phyloP scores from a whole-genome alignment of 2,888 invertebrate genomes.

The Eurytoma adleriae region DNA sequence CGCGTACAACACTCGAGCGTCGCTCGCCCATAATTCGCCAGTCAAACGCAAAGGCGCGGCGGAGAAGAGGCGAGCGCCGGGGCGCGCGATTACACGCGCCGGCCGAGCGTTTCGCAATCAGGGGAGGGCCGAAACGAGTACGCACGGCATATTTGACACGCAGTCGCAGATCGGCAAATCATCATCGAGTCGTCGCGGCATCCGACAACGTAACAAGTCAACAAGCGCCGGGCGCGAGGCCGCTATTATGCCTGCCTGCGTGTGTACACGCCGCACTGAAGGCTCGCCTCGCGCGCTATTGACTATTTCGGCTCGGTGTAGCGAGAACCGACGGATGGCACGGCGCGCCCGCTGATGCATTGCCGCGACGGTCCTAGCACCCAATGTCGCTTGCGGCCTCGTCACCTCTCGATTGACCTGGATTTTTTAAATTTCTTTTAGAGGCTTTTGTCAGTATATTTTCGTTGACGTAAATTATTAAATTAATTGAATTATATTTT shows the following conservation, averaged over 20 bases:
- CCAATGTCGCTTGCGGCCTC: not conserved
- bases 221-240: conserved; percentile 61
- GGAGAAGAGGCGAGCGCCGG: not conserved
- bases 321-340: not conserved
- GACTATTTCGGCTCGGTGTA: conserved; percentile 64
- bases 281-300: conserved; percentile 60
- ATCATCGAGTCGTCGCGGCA: conserved; percentile 68
- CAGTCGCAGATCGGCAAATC: conserved; percentile 73
- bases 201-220: conserved; percentile 75
- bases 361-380: conserved; percentile 8
- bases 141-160: conserved; percentile 67
- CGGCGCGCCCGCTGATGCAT: conserved; percentile 29
- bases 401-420: not conserved
- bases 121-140: conserved; percentile 22
- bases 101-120: too few relatives aligned
- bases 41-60: conserved; percentile 55
- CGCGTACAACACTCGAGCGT: too few relatives aligned
- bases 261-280: conserved; percentile 66
- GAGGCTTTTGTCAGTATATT: not conserved
- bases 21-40: too few relatives aligned
- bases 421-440: not conserved
- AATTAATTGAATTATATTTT: too few relatives aligned
- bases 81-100: too few relatives aligned
- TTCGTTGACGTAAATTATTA: too few relatives aligned
- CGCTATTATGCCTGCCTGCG: conserved; percentile 60